These are phyloP conservation scores for Muscicapa adusta DNA, from an alignment of 2,113 vertebrate species.

Conservation along the genomic window DNA sequence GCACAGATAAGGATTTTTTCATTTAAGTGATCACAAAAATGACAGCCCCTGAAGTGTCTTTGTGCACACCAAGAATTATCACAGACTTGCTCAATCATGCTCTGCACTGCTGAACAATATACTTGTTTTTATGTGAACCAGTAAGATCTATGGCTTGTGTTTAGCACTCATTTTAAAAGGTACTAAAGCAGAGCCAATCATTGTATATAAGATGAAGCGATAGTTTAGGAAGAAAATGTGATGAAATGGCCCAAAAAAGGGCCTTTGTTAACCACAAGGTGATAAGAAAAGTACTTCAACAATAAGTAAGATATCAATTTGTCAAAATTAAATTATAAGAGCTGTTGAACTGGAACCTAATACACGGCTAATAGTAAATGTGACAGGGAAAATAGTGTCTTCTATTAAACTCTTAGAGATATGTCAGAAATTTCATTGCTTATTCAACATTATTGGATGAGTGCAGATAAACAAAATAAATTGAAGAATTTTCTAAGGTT, in stretches of 20 bases:
- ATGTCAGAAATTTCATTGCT: conserved; percentile 51
- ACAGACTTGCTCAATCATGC: conserved; percentile 31
- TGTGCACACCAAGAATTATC: conserved; percentile 19
- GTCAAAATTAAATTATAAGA: conserved; percentile 62
- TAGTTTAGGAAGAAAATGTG: conserved; percentile 31
- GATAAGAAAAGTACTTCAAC: not conserved
- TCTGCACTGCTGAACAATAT: conserved; percentile 17
- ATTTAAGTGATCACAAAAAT: conserved; percentile 52
- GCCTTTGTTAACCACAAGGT: not conserved
- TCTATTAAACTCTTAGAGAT: conserved; percentile 58
- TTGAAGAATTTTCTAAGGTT: not conserved
- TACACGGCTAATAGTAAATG: conserved; percentile 30
- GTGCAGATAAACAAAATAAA: conserved; percentile 30
- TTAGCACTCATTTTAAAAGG: conserved; percentile 57
- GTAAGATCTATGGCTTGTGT: conserved; percentile 55
- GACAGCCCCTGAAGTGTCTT: conserved; percentile 36
- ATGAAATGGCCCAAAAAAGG: conserved; percentile 30
- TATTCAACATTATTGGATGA: conserved; percentile 27
- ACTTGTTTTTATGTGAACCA: conserved; percentile 57
- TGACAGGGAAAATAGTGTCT: conserved; percentile 20
- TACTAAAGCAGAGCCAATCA: conserved; percentile 53
- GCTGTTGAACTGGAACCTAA: conserved; percentile 49
- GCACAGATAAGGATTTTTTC: conserved; percentile 32
- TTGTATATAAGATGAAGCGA: conserved; percentile 33
- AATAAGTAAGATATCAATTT: conserved; percentile 49